phyloP scores from a whole-genome alignment of 2,113 vertebrate genomes.

The Percopsis transmontana region DNA sequence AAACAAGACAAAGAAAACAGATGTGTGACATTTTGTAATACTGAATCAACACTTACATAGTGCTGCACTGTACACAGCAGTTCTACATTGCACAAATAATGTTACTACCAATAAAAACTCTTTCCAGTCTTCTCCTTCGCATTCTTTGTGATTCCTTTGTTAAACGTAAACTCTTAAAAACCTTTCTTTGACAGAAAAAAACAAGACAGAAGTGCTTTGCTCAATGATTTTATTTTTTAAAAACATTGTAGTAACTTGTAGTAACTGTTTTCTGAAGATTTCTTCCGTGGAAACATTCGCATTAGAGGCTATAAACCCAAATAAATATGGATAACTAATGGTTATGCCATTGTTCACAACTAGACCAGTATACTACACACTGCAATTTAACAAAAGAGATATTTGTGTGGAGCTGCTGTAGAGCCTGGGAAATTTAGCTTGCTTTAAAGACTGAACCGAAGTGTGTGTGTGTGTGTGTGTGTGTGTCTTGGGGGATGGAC shows the following conservation, averaged over 20 bases:
- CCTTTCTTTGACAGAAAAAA: slow-evolving; percentile 9
- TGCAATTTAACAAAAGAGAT: slow-evolving; percentile 35
- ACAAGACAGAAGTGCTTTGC: slow-evolving; percentile 20
- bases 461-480: no score
- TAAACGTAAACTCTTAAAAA: slow-evolving; percentile 15
- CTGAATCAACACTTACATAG: slow-evolving; percentile 22
- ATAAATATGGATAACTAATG: slow-evolving; percentile 66
- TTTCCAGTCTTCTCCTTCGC: slow-evolving; percentile 21
- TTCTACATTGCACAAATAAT: slow-evolving; percentile 59
- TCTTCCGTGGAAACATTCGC: slow-evolving; percentile 14
- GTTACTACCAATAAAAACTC: slow-evolving; percentile 32
- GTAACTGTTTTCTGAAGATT: slow-evolving; percentile 18
- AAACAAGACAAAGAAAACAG: slow-evolving; percentile 2
- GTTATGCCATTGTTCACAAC: slow-evolving; percentile 36
- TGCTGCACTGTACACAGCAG: slow-evolving; percentile 28
- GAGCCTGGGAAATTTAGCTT: background rate
- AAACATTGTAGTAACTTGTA: slow-evolving; percentile 38
- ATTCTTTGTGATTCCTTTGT: slow-evolving; percentile 11
- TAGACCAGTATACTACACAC: slow-evolving; percentile 30
- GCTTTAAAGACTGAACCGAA: slow-evolving; percentile 11
- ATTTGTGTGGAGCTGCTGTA: slow-evolving; percentile 9
- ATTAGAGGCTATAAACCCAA: slow-evolving; percentile 46
- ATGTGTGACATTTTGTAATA: slow-evolving; percentile 30
- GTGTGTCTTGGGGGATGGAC: background rate
- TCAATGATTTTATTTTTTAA: slow-evolving; percentile 13